Base-by-base conservation (phyloP, 2,113 vertebrate species). In the Silurus glanis region DNA sequence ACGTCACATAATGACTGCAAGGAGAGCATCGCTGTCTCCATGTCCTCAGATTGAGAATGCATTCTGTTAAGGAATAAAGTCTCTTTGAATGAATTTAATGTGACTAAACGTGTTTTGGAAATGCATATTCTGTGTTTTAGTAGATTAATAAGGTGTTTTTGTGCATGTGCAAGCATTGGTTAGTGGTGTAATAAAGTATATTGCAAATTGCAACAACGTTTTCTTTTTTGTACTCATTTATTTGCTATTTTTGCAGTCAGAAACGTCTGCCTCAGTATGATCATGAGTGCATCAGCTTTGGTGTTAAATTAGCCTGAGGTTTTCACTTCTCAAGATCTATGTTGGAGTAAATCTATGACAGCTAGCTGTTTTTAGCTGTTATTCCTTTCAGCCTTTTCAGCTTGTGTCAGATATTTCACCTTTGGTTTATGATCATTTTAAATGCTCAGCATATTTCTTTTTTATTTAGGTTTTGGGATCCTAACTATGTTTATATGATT, bases 1-100 rank as follows among this genome's bases (percentile, higher is more conserved):
- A 76, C 45, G 47, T 76, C 83, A 84, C 83, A 76, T 84, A 62
- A 84, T 84, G 69, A 76, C 69, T 76, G 9, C 28, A 13, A 61
- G 56, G 23, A 80, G 55, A 84, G 83, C 67, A 71, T 47, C 14
- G 47, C 14, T 49, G 83, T 72, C 83, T 62, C 21, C 58, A 51
- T 64, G 56, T 59, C 71, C n/a, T 84, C 59, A 76, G 45, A 84
- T 23, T 62, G 25, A 49, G 58, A 84, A 74, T 16, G 37, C 45
- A 16, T 76, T 85, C 80, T 84, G 56, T 25, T 62, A 76, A 25
- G 47, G 69, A 47, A 51, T 5, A 19, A 67, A 71, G 13, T 56
- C n/a, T 28, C n/a, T 56, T 53, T 59, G 55, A 17, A 59, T 59
- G 55, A 17, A 59, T 59, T 59, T 45, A 59, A 37, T 51, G 16